Evolutionary conservation across 2,797 vertebrate genomes (phyloP).

Genomic region (Epinephelus malabaricus): DNA sequence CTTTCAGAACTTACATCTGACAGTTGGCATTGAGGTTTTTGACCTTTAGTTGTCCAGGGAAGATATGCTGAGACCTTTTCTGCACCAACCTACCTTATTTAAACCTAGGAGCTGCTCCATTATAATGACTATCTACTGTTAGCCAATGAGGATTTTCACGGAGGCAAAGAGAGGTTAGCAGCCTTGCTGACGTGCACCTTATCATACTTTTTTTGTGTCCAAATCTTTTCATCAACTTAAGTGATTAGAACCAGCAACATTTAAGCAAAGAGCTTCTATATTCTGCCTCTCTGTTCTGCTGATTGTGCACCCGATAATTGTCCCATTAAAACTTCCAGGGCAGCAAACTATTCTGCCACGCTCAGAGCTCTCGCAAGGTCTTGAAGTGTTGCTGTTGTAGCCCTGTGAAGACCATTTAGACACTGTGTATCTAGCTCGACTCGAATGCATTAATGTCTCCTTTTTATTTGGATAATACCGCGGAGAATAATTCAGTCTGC

Average conservation of each 20-base stretch:
- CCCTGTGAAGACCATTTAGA: slow-evolving; percentile 9
- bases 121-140: slow-evolving; percentile 20
- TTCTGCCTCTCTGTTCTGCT: slow-evolving; percentile 47
- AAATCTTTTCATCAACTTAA: slow-evolving; percentile 57
- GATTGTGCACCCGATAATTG: slow-evolving; percentile 59
- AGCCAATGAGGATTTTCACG: not conserved
- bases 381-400: not conserved
- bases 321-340: slow-evolving; percentile 63
- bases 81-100: not conserved
- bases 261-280: slow-evolving; percentile 34
- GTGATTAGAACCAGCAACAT: slow-evolving; percentile 51
- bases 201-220: slow-evolving; percentile 28
- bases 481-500: not conserved
- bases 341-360: slow-evolving; percentile 27
- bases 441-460: not conserved
- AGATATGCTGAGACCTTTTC: not conserved
- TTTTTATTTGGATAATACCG: slow-evolving; percentile 5
- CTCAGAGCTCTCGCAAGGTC: slow-evolving; percentile 10
- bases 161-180: slow-evolving; percentile 32
- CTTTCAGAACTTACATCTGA: not conserved
- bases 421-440: not conserved
- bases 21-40: slow-evolving; percentile 19
- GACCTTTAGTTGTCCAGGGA: slow-evolving; percentile 12
- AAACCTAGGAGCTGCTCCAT: not conserved
- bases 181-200: slow-evolving; percentile 39